Evolutionary conservation across 2,113 vertebrate species (phyloP), one percentile per base, ranked within the genome.

Genomic region (Oostethus manadensis): DNA sequence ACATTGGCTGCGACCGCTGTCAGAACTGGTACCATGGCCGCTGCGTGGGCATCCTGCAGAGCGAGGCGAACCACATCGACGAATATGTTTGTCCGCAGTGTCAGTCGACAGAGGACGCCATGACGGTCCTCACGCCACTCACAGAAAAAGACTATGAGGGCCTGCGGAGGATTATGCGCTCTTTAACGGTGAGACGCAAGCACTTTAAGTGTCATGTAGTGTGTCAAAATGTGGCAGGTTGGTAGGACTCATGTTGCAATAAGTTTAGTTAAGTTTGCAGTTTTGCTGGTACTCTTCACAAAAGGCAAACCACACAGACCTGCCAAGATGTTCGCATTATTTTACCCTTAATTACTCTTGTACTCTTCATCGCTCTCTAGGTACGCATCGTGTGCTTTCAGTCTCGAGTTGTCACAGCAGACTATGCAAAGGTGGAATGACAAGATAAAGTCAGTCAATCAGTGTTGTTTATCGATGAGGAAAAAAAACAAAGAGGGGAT

Each of bases 1-100:
- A 98, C 84, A 99, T 99, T 67, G 97, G 97, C 83, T 97, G 95
- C 16, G 97, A 99, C 80, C 94, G 94, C 16, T 99, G 97, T 86
- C 97, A 99, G 89, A 99, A 99, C 84, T 99, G 97, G 97, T 99
- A 96, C 84, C 97, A 99, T 1, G 97, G 97, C 43, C 94, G 97
- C 83, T 99, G 97, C 13, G 95, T 98, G 75, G 97, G 97, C 86
- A 98, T 98, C 77, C 85, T 99, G 75, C 97, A 99, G 73, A 98
- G 97, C 54, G 97, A 99, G 85, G 97, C 96, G 18, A 97, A 94
- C 56, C 95, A 96, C 88, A 99, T 99, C 51, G 97, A 99, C 2
- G 91, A 98, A 70, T 99, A 99, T 17, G 94, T 99, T 78, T 99
- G 97, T 68, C 97, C 97, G 0, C 94, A 98, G 68, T 99, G 97